These are phyloP conservation scores for Augiades crinisus DNA, from an alignment of 2,888 invertebrate genomes.

Conservation along the genomic window DNA sequence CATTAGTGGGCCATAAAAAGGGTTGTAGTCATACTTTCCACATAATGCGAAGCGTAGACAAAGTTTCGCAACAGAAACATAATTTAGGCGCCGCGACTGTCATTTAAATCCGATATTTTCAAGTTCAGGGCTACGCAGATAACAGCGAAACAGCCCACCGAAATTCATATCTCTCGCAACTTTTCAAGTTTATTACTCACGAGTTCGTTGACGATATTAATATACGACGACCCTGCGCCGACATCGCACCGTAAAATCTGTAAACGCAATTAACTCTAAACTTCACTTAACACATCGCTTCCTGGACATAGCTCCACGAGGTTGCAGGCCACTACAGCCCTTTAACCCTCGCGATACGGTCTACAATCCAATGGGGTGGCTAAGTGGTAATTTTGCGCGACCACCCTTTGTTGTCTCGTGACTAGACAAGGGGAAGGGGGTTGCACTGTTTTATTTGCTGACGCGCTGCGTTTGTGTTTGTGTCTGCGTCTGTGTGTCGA, in stretches of 20 bases:
- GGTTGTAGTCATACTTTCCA: too few relatives aligned
- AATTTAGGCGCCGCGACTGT: not conserved
- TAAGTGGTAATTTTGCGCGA: constrained; percentile 45
- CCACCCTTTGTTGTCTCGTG: constrained; percentile 76
- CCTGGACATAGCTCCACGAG: constrained; percentile 46
- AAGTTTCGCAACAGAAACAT: not conserved
- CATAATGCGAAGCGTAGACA: too few relatives aligned
- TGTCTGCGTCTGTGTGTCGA: constrained; percentile 34
- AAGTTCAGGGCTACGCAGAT: not conserved
- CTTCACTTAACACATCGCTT: constrained; percentile 71
- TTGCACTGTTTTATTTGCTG: constrained; percentile 72
- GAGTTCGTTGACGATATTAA: constrained; percentile 20
- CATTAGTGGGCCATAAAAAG: too few relatives aligned
- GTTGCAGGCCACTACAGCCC: constrained; percentile 31
- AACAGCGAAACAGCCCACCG: not conserved
- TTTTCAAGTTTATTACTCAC: not conserved
- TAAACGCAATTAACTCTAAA: constrained; percentile 72
- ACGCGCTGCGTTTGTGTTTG: constrained; percentile 43
- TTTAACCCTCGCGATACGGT: constrained; percentile 33
- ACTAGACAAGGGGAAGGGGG: constrained; percentile 61
- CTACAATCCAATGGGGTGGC: constrained; percentile 34
- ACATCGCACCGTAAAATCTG: constrained; percentile 62
- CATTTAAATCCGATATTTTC: not conserved
- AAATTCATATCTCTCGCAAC: constrained; percentile 11
- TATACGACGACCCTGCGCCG: constrained; percentile 28